phyloP scores from a whole-genome alignment of 2,888 invertebrate species.

The Dugesia japonica region DNA sequence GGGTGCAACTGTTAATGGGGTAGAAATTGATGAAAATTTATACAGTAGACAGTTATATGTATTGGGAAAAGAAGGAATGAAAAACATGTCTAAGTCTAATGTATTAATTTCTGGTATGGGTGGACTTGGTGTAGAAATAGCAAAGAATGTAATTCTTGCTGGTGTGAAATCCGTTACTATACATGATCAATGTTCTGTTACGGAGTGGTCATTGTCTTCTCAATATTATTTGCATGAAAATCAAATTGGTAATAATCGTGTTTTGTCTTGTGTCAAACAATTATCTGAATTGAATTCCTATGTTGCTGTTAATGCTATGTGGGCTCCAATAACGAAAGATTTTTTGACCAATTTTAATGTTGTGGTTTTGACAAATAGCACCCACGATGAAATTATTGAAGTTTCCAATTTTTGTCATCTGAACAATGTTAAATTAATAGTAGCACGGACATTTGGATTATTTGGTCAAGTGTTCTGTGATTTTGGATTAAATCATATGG shows the following conservation, averaged over 20 bases:
- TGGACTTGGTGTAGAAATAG: slow-evolving; percentile 86
- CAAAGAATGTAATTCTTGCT: slow-evolving; percentile 90
- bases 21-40: background rate
- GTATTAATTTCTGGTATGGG: slow-evolving; percentile 83
- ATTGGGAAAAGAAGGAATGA: slow-evolving; percentile 95
- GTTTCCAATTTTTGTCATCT: slow-evolving; percentile 68
- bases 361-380: slow-evolving; percentile 30
- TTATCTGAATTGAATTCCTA: slow-evolving; percentile 76
- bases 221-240: slow-evolving; percentile 71
- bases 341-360: slow-evolving; percentile 17
- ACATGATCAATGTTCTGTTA: slow-evolving; percentile 65
- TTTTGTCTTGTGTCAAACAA: slow-evolving; percentile 62
- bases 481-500: slow-evolving; percentile 73
- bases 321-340: slow-evolving; percentile 14
- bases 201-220: slow-evolving; percentile 64
- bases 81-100: slow-evolving; percentile 81
- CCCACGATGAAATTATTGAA: slow-evolving; percentile 59
- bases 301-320: slow-evolving; percentile 62
- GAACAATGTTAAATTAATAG: slow-evolving; percentile 66
- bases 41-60: slow-evolving; percentile 59
- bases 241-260: slow-evolving; percentile 73
- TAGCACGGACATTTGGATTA: slow-evolving; percentile 74
- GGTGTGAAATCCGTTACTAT: slow-evolving; percentile 93
- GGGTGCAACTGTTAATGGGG: background rate
- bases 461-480: slow-evolving; percentile 92